Evolutionary conservation across 2,797 vertebrate species (phyloP).

Genomic region (Pseudomugil tenellus): DNA sequence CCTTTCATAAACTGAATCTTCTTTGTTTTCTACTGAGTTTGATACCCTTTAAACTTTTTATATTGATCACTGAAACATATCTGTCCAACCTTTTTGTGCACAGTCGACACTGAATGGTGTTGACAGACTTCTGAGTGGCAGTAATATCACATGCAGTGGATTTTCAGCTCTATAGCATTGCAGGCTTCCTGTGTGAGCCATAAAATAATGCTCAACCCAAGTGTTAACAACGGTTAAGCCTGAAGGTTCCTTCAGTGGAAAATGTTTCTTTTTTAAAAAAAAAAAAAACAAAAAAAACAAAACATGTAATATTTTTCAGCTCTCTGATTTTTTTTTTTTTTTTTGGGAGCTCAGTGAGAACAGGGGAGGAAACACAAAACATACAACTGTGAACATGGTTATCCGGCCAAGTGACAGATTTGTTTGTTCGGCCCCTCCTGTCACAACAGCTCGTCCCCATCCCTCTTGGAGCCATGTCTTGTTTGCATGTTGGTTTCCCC

Average conservation of each 20-base stretch:
- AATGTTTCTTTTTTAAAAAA: constrained; percentile 7
- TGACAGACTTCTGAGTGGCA: background rate
- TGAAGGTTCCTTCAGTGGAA: background rate
- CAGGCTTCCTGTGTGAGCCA: background rate
- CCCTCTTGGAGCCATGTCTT: constrained; percentile 57
- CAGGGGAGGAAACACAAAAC: constrained; percentile 48
- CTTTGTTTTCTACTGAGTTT: too few relatives aligned
- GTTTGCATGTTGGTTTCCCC: constrained; percentile 73
- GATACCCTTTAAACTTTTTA: background rate
- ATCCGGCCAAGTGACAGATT: constrained; percentile 58
- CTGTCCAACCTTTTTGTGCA: background rate
- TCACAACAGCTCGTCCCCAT: constrained; percentile 58
- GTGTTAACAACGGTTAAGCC: background rate
- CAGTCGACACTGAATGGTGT: background rate
- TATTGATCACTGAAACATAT: background rate
- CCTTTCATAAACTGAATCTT: background rate
- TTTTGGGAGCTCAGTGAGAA: constrained; percentile 28
- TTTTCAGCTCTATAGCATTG: background rate
- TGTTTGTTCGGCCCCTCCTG: constrained; percentile 61
- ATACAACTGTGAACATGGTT: constrained; percentile 33
- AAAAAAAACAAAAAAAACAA: constrained; percentile 5
- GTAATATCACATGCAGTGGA: background rate
- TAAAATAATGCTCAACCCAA: background rate
- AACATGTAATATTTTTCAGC: background rate
- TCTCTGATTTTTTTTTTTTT: constrained; percentile 28